A percentile compares a stretch with the other conserved stretches of the same genome.
Evolutionary conservation across 2,113 vertebrate genomes (phyloP).

Genomic region (Larimichthys crocea): DNA sequence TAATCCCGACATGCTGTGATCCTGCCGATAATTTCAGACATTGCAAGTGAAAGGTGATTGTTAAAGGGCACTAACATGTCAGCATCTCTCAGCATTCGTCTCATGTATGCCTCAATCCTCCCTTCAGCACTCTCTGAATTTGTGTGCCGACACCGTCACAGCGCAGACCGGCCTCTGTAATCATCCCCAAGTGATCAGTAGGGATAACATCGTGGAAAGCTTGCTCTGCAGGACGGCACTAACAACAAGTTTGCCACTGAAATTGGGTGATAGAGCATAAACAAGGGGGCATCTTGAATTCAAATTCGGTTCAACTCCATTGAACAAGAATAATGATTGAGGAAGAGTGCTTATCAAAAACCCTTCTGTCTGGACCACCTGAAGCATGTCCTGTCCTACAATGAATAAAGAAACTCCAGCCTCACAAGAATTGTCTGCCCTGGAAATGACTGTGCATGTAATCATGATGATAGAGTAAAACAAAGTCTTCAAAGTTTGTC

Average conservation of each 20-base stretch:
- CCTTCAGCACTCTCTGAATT: conserved; percentile 33
- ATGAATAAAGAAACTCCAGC: conserved; percentile 4
- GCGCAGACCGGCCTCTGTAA: conserved; percentile 49
- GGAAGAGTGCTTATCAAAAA: conserved; percentile 62
- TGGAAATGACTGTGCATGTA: conserved; percentile 21
- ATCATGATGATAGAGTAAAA: conserved; percentile 9
- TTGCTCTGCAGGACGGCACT: conserved; percentile 44
- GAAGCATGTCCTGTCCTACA: conserved; percentile 44
- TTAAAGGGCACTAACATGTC: conserved; percentile 43
- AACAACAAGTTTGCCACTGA: conserved; percentile 59
- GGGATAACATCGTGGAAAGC: conserved; percentile 56
- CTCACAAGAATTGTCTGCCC: conserved; percentile 4
- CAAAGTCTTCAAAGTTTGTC: neutral
- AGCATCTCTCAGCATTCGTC: conserved; percentile 6
- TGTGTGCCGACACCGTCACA: conserved; percentile 38
- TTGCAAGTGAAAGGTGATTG: conserved; percentile 50
- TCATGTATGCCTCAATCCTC: conserved; percentile 7
- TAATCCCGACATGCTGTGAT: conserved; percentile 56
- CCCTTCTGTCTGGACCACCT: conserved; percentile 45
- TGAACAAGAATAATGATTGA: conserved; percentile 64
- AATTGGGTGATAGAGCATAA: conserved; percentile 63
- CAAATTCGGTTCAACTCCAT: conserved; percentile 66
- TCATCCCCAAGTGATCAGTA: conserved; percentile 67
- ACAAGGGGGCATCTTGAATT: conserved; percentile 61
- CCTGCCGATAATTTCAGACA: conserved; percentile 49